Evolutionary conservation across 2,888 invertebrate genomes (phyloP), one percentile per base, ranked within the genome.

Genomic region (Apodemia mormo): DNA sequence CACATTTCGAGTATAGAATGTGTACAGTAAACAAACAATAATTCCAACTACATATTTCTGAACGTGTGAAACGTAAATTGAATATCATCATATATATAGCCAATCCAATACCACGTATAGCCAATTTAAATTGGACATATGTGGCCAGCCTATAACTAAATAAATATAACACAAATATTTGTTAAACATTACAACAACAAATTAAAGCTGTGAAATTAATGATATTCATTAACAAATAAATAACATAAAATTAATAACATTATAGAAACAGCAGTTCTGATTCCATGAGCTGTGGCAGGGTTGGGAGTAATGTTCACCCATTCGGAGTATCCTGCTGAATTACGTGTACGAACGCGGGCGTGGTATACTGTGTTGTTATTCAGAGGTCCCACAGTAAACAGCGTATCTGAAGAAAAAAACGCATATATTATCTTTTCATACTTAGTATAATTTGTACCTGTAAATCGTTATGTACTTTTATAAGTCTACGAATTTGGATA

Each of bases 261-360:
- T 37, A 79, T 3, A 2, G 81, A 79, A 4, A 75, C 71, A 33
- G 76, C 61, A 5, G 81, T 61, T 40, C 72, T 75, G 8, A 77
- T 70, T 0, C 79, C 84, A 40, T 78, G 71, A 7, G 81, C 82
- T 0, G 84, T 82, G 40, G 86, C 86, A 1, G 84, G 79, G 3
- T 77, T 76, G 0, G 79, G 80, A 0, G 75, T 70, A 10, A 84
- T 72, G 30, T 81, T 80, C 58, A 87, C 67, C 89, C 90, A 92
- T 40, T 88, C 88, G 0, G 92, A 93, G 76, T 80, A 82, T 1
- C 92, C 91, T 0, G 92, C 92, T 0, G 85, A 83, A 76, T 93
- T 93, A 56, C 85, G 79, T 40, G 88, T 82, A 52, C 88, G 83
- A 1, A 90, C 88, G 0, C 89, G 85, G 12, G 80, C 87, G 80